These are phyloP conservation scores for Drosophila bipectinata DNA, from an alignment of 1,140 invertebrate species.

Conservation along the genomic window DNA sequence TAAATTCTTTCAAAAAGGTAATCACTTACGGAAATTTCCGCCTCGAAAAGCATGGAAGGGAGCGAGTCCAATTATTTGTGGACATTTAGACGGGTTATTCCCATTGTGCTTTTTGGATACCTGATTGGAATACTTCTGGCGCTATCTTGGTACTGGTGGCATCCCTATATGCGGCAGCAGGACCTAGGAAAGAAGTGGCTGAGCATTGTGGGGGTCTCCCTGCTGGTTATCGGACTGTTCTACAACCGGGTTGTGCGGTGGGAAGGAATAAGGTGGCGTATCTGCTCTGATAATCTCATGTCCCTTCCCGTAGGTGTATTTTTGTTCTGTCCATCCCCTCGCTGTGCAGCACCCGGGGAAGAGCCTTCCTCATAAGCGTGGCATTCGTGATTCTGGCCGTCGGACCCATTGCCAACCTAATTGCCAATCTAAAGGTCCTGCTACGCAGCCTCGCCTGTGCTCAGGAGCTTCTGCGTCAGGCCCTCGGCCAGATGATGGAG, in stretches of 20 bases:
- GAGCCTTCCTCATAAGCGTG: conserved; percentile 91
- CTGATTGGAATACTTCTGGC: conserved; percentile 19
- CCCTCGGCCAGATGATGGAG: conserved; percentile 87
- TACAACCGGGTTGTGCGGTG: conserved; percentile 40
- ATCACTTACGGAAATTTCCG: too few species aligned
- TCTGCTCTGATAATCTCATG: conserved; percentile 2
- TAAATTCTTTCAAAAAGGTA: background rate
- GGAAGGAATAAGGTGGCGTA: background rate
- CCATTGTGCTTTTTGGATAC: conserved; percentile 36
- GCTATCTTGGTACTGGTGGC: conserved; percentile 46
- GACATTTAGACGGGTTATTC: conserved; percentile 38
- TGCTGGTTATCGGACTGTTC: conserved; percentile 23
- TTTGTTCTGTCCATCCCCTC: conserved; percentile 90
- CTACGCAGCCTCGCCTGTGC: conserved; percentile 91
- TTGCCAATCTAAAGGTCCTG: conserved; percentile 90
- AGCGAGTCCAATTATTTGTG: background rate
- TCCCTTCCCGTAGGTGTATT: conserved; percentile 85
- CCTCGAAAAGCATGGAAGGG: background rate
- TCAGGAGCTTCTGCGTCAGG: conserved; percentile 89
- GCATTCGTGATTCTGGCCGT: conserved; percentile 90
- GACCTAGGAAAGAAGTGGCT: conserved; percentile 32
- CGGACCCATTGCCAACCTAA: conserved; percentile 91
- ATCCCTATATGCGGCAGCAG: conserved; percentile 9
- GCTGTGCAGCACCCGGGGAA: conserved; percentile 90
- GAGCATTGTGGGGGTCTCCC: conserved; percentile 4